Evolutionary conservation across 30 jellyfish, hydroid and myxozoan genomes (phyloP).

Genomic region (Turritopsis rubra): DNA sequence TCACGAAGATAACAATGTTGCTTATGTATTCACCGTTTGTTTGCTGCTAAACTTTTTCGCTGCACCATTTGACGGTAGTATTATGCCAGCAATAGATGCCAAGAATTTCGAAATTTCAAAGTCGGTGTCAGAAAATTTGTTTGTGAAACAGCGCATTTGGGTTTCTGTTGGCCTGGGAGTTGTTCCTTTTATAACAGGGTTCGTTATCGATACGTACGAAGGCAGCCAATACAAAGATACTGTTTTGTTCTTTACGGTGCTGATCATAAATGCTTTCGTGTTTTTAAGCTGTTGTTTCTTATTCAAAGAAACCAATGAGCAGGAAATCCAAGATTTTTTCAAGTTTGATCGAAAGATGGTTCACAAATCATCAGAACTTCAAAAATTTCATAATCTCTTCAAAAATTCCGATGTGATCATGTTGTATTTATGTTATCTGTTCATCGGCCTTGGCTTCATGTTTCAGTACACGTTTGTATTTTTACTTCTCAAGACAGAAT

Average conservation of each 20-base stretch:
- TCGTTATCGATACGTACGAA: background rate
- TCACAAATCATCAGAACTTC: background rate
- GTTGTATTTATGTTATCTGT: background rate
- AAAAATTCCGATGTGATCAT: background rate
- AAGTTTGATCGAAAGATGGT: background rate
- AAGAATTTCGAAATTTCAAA: background rate
- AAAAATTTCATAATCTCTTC: background rate
- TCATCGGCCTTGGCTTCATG: constrained; percentile 17
- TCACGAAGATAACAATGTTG: background rate
- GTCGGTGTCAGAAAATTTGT: background rate
- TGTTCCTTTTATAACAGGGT: background rate
- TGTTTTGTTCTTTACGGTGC: background rate
- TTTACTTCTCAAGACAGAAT: background rate
- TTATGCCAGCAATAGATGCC: background rate
- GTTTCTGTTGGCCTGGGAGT: background rate
- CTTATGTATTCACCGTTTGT: background rate
- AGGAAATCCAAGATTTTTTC: background rate
- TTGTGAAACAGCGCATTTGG: constrained; percentile 12
- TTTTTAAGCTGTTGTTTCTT: background rate
- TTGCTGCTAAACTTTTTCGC: background rate
- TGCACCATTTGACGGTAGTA: constrained; percentile 2
- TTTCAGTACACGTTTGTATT: constrained; percentile 6
- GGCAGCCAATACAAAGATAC: background rate
- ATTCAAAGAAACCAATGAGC: background rate
- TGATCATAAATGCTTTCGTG: background rate